Conservation (phyloP, 2,888 invertebrate species). For the Melinaea marsaeus region DNA sequence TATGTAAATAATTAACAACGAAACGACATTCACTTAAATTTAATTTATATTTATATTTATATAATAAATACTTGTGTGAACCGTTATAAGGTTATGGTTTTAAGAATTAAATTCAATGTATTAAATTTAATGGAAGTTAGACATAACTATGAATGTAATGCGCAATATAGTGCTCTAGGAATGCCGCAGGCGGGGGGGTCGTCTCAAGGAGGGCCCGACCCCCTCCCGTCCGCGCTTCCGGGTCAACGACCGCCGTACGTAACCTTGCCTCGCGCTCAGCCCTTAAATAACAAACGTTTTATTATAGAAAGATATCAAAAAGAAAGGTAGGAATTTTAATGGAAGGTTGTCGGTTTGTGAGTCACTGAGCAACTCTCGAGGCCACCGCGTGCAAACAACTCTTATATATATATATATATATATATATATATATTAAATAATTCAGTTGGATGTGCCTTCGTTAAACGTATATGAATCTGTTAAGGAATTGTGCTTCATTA, state of each 20-base stretch:
- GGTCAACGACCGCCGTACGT: constrained; percentile 56
- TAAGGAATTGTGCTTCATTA: neutral
- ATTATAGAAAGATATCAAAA: constrained; percentile 10
- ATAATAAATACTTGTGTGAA: no score
- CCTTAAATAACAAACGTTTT: constrained; percentile 24
- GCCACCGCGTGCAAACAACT: constrained; percentile 57
- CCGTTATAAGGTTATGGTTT: no score
- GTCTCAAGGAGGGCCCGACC: constrained; percentile 27
- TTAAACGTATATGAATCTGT: no score
- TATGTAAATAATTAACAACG: no score
- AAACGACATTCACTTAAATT: no score
- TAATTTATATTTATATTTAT: no score
- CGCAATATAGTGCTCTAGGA: constrained; percentile 46
- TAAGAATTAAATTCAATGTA: neutral
- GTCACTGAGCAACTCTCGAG: constrained; percentile 58
- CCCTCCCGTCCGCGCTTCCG: constrained; percentile 44
- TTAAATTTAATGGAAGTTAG: constrained; percentile 18
- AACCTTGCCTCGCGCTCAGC: constrained; percentile 47
- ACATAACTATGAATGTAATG: constrained; percentile 38
- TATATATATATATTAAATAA: no score
- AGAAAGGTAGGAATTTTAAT: constrained; percentile 34
- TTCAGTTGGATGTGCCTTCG: no score
- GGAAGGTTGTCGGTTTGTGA: constrained; percentile 56
- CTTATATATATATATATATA: no score
- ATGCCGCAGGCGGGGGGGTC: constrained; percentile 39